These are phyloP conservation scores for Geotria australis DNA, from an alignment of 2,797 vertebrate species.

Conservation along the genomic window DNA sequence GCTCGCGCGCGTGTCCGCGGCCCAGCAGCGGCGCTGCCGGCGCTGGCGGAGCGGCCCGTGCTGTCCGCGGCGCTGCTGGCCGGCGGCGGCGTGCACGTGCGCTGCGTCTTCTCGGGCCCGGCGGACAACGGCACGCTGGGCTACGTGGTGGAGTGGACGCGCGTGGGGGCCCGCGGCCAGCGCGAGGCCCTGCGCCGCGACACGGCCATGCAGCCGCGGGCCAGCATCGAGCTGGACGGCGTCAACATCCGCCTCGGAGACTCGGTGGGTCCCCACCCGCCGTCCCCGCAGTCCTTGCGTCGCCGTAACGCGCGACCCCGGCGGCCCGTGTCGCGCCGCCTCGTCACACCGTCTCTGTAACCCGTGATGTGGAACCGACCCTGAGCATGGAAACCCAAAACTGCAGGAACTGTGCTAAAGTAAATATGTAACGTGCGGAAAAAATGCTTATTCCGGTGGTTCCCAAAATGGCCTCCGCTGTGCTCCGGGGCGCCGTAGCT, in stretches of 20 bases:
- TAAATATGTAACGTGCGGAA: too few relatives aligned
- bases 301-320: too few relatives aligned
- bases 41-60: conserved; percentile 13
- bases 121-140: conserved; percentile 23
- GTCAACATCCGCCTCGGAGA: conserved; percentile 56
- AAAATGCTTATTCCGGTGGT: too few relatives aligned
- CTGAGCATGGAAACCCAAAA: too few relatives aligned
- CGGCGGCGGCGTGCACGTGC: conserved; percentile 18
- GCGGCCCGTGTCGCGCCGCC: too few relatives aligned
- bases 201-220: conserved; percentile 23
- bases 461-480: too few relatives aligned
- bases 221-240: conserved; percentile 46
- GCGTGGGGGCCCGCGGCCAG: conserved; percentile 23
- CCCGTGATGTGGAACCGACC: too few relatives aligned
- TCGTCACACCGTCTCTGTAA: too few relatives aligned
- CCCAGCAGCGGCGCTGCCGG: conserved; percentile 9
- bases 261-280: conserved; percentile 12
- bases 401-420: too few relatives aligned
- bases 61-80: conserved; percentile 16
- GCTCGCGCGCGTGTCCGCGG: too few relatives aligned
- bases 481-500: too few relatives aligned
- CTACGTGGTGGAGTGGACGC: conserved; percentile 35
- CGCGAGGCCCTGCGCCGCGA: conserved; percentile 45
- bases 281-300: too few relatives aligned
- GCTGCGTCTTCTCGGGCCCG: conserved; percentile 24